Base-by-base conservation (phyloP, 2,888 invertebrate genomes). In the Napeogenes sylphis region DNA sequence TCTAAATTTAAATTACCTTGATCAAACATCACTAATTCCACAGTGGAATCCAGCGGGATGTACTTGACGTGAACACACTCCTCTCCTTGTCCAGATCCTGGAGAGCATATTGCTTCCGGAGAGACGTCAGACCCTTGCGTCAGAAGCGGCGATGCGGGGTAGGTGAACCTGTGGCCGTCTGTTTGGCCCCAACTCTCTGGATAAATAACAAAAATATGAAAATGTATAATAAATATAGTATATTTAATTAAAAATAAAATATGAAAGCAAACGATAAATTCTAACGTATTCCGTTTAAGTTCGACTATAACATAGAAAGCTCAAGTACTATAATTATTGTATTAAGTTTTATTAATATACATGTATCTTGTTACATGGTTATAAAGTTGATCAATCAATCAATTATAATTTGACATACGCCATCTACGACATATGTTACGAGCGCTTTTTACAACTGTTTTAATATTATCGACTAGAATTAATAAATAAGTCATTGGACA, bases 71-170 rank as follows among this genome's bases (percentile, higher is more conserved):
- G 94, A 8, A 94, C 93, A 76, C 96, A 96, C 79, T 95, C 94
- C 74, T 92, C 81, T 69, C 87, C 81, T 4, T 83, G 71, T 38
- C 85, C 81, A 56, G 82, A 68, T 3, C 69, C 82, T 1, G 78
- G 85, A 72, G 83, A 69, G 73, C 94, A 94, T 65, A 93, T 77
- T 32, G 91, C 78, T 56, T 90, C 84, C 6, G 86, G 78, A 0
- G 91, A 81, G 14, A 95, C 90, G 68, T 95, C 94, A 0, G 81
- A 78, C 0, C 91, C 90, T 77, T 97, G 96, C 2, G 95, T 95
- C 65, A 97, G 87, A 51, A 96, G 87, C 0, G 97, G 96, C 0
- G 95, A 94, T 2, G 94, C 92, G 0, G 97, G 96, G 75, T 94
- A 94, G 45, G 92, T 92, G 80, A 96, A 94, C 8, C 95, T 94